Conservation (phyloP, 2,113 vertebrate genomes). For the Leucosticte australis region DNA sequence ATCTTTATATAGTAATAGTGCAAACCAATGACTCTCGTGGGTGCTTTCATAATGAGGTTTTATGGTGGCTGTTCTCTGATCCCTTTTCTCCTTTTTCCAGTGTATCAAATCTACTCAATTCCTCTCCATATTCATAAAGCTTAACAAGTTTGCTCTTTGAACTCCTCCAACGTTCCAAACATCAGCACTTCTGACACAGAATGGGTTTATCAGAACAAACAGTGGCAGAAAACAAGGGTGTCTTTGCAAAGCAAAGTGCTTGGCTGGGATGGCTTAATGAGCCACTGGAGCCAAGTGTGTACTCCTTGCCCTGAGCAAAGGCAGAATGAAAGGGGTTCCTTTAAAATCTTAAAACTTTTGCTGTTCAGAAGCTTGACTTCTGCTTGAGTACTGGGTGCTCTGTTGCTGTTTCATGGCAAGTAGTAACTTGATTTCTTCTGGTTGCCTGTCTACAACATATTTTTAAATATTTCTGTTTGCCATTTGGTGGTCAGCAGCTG, state of each 20-base stretch:
- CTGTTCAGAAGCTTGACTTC: not conserved
- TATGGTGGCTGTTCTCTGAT: slow-evolving; percentile 45
- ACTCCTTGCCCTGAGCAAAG: not conserved
- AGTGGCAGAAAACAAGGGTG: not conserved
- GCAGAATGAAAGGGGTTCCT: not conserved
- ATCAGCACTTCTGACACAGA: not conserved
- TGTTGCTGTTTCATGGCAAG: not conserved
- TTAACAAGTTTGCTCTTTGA: not conserved
- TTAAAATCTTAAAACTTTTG: not conserved
- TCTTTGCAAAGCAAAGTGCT: not conserved
- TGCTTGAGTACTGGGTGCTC: not conserved
- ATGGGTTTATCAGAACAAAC: not conserved
- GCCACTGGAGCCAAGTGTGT: not conserved
- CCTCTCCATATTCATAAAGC: not conserved
- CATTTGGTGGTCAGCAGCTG: not conserved
- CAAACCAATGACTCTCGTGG: slow-evolving; percentile 27
- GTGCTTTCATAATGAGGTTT: slow-evolving; percentile 51
- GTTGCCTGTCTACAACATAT: not conserved
- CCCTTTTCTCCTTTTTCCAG: not conserved
- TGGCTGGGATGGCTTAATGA: not conserved
- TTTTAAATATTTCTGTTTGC: not conserved
- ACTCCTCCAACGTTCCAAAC: not conserved
- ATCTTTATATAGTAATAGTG: slow-evolving; percentile 42
- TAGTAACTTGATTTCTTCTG: not conserved
- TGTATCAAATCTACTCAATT: not conserved